These are phyloP conservation scores for Empidonax traillii DNA, from an alignment of 2,113 vertebrate species.

Conservation along the genomic window DNA sequence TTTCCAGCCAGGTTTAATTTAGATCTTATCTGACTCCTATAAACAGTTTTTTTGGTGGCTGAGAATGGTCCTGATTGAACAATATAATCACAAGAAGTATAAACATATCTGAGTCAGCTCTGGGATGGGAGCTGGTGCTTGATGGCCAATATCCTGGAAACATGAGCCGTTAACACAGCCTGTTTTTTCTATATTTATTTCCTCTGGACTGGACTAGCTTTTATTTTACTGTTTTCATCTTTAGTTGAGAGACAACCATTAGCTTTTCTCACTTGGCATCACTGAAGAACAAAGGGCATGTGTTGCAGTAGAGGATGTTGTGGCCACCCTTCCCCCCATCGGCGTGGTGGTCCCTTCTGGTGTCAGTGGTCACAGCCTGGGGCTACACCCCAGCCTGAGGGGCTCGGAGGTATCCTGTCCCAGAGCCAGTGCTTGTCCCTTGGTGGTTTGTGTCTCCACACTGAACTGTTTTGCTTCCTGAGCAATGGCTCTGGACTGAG, in stretches of 20 bases:
- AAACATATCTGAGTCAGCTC: background rate
- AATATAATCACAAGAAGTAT: background rate
- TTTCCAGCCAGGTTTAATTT: background rate
- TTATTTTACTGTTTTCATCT: background rate
- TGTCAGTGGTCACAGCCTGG: background rate
- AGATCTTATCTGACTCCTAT: background rate
- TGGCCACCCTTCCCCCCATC: background rate
- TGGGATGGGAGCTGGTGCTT: background rate
- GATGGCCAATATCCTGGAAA: background rate
- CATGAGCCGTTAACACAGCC: background rate
- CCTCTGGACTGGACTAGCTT: background rate
- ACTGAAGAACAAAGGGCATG: background rate
- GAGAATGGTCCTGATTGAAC: background rate
- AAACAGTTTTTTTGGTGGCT: background rate
- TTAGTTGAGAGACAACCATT: background rate
- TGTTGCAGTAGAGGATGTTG: background rate
- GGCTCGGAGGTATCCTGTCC: background rate
- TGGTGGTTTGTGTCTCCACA: background rate
- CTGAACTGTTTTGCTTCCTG: conserved; percentile 4
- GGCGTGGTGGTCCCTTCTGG: background rate
- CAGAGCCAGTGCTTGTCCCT: background rate
- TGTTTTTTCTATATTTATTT: background rate
- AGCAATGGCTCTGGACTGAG: background rate
- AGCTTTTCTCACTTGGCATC: background rate
- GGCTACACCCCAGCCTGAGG: background rate